These are phyloP conservation scores for Tinea trinotella DNA, from an alignment of 2,888 invertebrate genomes.

Conservation along the genomic window DNA sequence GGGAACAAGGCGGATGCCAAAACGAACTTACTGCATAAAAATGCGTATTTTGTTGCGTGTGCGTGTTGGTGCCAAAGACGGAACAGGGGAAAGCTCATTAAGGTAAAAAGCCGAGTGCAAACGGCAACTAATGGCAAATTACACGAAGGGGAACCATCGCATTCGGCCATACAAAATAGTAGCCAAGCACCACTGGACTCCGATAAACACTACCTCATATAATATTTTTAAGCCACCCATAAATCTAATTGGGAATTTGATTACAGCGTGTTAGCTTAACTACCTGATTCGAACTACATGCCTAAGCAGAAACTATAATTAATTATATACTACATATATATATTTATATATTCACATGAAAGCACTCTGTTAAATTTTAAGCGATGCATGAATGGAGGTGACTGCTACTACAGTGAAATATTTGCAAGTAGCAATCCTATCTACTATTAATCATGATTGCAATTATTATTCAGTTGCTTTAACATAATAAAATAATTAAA, in stretches of 20 bases:
- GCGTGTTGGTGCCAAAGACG: slow-evolving; percentile 37
- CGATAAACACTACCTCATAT: slow-evolving; percentile 1
- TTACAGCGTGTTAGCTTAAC: not conserved
- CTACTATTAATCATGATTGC: no score
- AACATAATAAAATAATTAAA: no score
- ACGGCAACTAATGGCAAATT: slow-evolving; percentile 70
- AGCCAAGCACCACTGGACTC: not conserved
- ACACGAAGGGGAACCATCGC: slow-evolving; percentile 65
- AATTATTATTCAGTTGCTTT: no score
- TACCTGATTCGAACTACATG: no score
- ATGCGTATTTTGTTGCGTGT: slow-evolving; percentile 57
- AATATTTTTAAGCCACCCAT: not conserved
- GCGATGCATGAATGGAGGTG: no score
- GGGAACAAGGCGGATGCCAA: slow-evolving; percentile 12
- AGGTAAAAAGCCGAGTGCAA: slow-evolving; percentile 72
- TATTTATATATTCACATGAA: no score
- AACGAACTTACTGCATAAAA: slow-evolving; percentile 48
- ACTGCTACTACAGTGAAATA: no score
- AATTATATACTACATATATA: no score
- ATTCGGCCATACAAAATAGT: slow-evolving; percentile 29
- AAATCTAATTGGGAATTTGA: slow-evolving; percentile 2
- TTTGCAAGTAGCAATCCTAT: no score
- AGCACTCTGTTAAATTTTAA: no score
- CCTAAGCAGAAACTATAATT: no score
- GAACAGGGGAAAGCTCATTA: slow-evolving; percentile 64